Conservation (phyloP, 2,888 invertebrate genomes). For the Drosophila suboccidentalis region DNA sequence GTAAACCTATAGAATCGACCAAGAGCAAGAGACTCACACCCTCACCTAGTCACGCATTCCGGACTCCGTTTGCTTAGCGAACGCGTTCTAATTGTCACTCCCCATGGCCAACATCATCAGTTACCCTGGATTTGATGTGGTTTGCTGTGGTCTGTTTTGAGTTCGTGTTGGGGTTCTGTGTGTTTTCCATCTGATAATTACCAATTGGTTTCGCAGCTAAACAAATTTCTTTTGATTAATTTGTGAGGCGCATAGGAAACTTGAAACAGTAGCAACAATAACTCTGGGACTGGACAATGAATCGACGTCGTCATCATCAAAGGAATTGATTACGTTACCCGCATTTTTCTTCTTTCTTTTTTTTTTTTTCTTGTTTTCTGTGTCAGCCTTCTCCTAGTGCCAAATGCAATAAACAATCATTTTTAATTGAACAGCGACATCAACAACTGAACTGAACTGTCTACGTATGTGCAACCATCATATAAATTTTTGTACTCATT, state of each 20-base stretch:
- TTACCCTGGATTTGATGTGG: slow-evolving; percentile 7
- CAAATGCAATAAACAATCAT: slow-evolving; percentile 78
- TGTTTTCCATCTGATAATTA: slow-evolving; percentile 52
- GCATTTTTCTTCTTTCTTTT: slow-evolving; percentile 44
- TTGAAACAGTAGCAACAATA: slow-evolving; percentile 4
- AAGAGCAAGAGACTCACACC: slow-evolving; percentile 1
- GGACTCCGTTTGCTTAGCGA: slow-evolving; percentile 40
- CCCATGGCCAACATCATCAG: slow-evolving; percentile 7
- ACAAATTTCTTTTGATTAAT: slow-evolving; percentile 56
- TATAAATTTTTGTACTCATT: background rate
- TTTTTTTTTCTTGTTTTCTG: slow-evolving; percentile 8
- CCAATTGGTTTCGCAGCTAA: slow-evolving; percentile 34
- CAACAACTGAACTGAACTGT: slow-evolving; percentile 11
- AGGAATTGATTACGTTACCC: slow-evolving; percentile 68
- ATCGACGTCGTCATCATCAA: slow-evolving; percentile 58
- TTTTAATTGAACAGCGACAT: slow-evolving; percentile 67
- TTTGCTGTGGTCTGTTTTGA: background rate
- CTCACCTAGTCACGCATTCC: slow-evolving; percentile 38
- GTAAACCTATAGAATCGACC: slow-evolving; percentile 19
- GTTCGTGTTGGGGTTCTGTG: background rate
- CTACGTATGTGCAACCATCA: background rate
- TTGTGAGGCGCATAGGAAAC: slow-evolving; percentile 35
- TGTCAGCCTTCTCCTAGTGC: slow-evolving; percentile 48
- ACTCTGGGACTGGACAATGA: slow-evolving; percentile 26
- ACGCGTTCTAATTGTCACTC: slow-evolving; percentile 48